Percentiles rank a stretch among this genome's conserved stretches.
These are phyloP conservation scores for Leptopilina myrica DNA, from an alignment of 2,888 invertebrate genomes.

Conservation along the genomic window DNA sequence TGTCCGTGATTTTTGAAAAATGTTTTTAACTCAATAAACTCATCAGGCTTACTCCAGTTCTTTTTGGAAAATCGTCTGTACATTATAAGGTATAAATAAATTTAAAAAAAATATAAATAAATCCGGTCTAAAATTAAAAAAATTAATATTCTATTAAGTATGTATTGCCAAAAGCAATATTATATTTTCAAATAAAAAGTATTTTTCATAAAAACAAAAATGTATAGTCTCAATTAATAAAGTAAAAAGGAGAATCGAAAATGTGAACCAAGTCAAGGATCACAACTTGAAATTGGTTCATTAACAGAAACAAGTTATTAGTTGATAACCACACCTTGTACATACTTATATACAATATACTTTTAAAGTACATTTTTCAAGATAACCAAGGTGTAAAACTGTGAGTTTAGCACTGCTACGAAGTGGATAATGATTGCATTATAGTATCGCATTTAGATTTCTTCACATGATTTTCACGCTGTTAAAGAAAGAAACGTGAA, in stretches of 20 bases:
- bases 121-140: too few relatives aligned
- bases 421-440: not conserved
- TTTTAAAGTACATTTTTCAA: slow-evolving; percentile 2
- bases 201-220: not conserved
- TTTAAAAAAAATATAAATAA: too few relatives aligned
- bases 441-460: slow-evolving; percentile 11
- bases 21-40: too few relatives aligned
- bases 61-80: too few relatives aligned
- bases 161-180: not conserved
- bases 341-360: not conserved
- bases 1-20: too few relatives aligned
- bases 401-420: slow-evolving; percentile 7
- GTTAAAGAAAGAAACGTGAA: not conserved
- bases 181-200: not conserved
- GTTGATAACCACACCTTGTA: not conserved
- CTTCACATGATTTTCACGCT: not conserved
- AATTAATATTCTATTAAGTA: not conserved
- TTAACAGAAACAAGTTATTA: slow-evolving; percentile 16
- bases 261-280: slow-evolving; percentile 4
- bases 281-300: slow-evolving; percentile 20
- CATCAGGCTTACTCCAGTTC: too few relatives aligned
- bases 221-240: not conserved
- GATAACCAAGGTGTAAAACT: slow-evolving; percentile 1
- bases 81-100: too few relatives aligned
- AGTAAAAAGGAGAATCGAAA: not conserved